Conservation (phyloP, 2,888 invertebrate species). For the Ectropis crepuscularia region DNA sequence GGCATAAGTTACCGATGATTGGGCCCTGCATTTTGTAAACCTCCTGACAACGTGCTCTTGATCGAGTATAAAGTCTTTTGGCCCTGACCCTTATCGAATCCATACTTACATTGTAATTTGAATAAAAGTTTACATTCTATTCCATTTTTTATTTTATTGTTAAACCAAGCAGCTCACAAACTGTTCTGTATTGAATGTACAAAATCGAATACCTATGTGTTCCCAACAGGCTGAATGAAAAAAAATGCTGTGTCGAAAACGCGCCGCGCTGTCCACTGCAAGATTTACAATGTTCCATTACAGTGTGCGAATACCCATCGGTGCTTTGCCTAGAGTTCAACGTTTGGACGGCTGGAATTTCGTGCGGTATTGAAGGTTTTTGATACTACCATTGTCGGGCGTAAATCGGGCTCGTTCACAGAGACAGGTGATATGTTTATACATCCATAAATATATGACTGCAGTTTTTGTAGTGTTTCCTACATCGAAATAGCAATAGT, state of each 20-base stretch:
- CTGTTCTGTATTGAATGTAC: constrained; percentile 65
- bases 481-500: no score
- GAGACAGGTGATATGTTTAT: neutral
- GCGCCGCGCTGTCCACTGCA: constrained; percentile 69
- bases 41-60: no score
- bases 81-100: no score
- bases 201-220: constrained; percentile 67
- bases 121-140: no score
- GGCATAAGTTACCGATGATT: no score
- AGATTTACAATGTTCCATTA: constrained; percentile 80
- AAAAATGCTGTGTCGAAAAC: constrained; percentile 70
- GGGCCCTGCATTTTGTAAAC: no score
- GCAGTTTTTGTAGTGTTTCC: no score
- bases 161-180: constrained; percentile 23
- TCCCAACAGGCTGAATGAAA: constrained; percentile 70
- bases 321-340: constrained; percentile 16
- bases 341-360: constrained; percentile 18
- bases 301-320: constrained; percentile 42
- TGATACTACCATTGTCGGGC: constrained; percentile 13
- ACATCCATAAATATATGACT: neutral
- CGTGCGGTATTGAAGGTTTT: constrained; percentile 22
- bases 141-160: no score
- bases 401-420: constrained; percentile 6
- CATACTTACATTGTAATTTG: no score
- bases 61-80: no score